Conservation (phyloP, 2,797 vertebrate species). For the Kryptolebias ocellatus region DNA sequence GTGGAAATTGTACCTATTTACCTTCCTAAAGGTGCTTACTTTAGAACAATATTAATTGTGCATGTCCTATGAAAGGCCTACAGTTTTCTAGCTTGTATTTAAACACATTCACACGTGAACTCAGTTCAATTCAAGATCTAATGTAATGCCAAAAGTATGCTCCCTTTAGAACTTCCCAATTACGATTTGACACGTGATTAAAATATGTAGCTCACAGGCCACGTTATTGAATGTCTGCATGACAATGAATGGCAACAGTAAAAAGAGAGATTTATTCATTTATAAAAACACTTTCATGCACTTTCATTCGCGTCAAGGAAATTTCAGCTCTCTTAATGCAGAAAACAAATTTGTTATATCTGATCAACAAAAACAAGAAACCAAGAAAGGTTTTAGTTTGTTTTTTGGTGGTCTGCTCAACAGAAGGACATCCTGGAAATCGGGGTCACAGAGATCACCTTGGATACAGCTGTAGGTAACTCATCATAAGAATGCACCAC, state of each 20-base stretch:
- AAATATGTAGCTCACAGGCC: constrained; percentile 2
- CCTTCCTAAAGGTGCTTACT: no score
- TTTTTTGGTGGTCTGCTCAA: constrained; percentile 29
- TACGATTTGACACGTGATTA: background rate
- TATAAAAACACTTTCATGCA: background rate
- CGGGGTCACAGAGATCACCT: constrained; percentile 7
- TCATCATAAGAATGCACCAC: constrained; percentile 33
- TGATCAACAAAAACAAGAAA: constrained; percentile 18
- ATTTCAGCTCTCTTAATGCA: background rate
- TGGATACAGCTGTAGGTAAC: constrained; percentile 46
- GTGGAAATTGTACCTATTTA: background rate
- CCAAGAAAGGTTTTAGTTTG: constrained; percentile 16
- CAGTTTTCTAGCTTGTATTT: background rate
- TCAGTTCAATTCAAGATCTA: constrained; percentile 1
- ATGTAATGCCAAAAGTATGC: background rate
- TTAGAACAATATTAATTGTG: background rate
- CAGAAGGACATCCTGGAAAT: constrained; percentile 9
- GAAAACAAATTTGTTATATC: background rate
- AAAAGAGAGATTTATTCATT: background rate
- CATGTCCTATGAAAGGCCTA: background rate
- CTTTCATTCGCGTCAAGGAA: no score
- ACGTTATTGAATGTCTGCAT: background rate
- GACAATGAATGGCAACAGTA: background rate
- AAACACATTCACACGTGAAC: constrained; percentile 1
- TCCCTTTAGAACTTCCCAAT: background rate